Evolutionary conservation across 2,888 invertebrate species (phyloP).

Genomic region (Smittia sp.): DNA sequence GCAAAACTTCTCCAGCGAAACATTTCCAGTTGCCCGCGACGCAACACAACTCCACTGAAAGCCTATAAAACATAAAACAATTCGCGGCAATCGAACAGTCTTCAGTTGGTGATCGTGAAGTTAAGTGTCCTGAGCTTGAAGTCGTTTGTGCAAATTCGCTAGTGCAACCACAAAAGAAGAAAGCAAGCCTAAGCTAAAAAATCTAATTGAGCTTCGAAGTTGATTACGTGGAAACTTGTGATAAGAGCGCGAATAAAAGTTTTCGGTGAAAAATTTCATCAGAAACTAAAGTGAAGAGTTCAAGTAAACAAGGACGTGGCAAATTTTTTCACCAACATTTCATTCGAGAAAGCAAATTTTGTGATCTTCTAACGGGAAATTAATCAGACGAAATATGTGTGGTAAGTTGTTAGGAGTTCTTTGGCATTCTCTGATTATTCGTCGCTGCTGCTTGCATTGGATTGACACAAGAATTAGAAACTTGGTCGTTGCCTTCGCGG

Average conservation of each 20-base stretch:
- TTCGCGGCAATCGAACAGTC: not conserved
- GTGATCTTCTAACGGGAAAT: conserved; percentile 19
- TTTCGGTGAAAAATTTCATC: not conserved
- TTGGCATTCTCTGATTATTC: no score
- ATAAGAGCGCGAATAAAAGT: not conserved
- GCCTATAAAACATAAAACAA: conserved; percentile 14
- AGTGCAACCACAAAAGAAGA: not conserved
- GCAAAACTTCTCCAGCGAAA: not conserved
- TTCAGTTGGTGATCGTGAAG: not conserved
- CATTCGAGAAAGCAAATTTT: not conserved
- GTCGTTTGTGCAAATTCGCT: not conserved
- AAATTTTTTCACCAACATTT: not conserved
- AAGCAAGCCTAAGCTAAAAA: not conserved
- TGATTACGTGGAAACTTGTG: conserved; percentile 9
- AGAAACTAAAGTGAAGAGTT: not conserved
- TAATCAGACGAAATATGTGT: not conserved
- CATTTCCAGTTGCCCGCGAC: not conserved
- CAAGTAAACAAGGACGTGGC: conserved; percentile 18
- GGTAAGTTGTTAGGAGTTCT: not conserved
- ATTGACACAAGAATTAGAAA: no score
- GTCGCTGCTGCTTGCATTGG: no score
- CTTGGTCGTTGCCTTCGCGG: no score
- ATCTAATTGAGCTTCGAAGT: not conserved
- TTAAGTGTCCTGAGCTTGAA: not conserved
- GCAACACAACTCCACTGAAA: not conserved